A percentile compares a stretch with the other conserved stretches of the same genome.
These are phyloP conservation scores for Liparis tanakae DNA, from an alignment of 2,797 vertebrate genomes.

Conservation along the genomic window DNA sequence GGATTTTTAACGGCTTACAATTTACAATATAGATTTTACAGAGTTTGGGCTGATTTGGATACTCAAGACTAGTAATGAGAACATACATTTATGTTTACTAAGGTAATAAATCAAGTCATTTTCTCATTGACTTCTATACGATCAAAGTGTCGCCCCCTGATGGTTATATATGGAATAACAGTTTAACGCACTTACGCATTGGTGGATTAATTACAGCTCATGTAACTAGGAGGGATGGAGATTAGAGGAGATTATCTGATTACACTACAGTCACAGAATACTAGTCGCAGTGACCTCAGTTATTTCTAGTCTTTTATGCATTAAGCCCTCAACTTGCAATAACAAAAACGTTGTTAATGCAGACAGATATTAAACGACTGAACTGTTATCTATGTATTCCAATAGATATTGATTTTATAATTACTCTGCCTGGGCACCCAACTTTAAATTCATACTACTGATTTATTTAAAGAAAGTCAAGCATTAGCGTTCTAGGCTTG, in stretches of 20 bases:
- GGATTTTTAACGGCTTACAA: too few species aligned
- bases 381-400: background rate
- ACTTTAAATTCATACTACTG: background rate
- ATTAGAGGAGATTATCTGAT: background rate
- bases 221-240: background rate
- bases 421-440: background rate
- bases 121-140: background rate
- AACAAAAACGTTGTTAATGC: background rate
- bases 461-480: slow-evolving; percentile 1
- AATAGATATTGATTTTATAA: background rate
- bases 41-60: too few species aligned
- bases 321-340: background rate
- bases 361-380: background rate
- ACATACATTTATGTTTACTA: background rate
- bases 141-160: background rate
- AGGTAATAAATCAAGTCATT: background rate
- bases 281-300: background rate
- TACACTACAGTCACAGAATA: background rate
- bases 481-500: slow-evolving; percentile 16
- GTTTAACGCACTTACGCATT: background rate
- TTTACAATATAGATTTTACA: too few species aligned
- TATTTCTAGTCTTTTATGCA: background rate
- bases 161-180: background rate
- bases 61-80: background rate
- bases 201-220: background rate